phyloP scores from a whole-genome alignment of 2,113 vertebrate genomes.

The Otolemur garnettii region DNA sequence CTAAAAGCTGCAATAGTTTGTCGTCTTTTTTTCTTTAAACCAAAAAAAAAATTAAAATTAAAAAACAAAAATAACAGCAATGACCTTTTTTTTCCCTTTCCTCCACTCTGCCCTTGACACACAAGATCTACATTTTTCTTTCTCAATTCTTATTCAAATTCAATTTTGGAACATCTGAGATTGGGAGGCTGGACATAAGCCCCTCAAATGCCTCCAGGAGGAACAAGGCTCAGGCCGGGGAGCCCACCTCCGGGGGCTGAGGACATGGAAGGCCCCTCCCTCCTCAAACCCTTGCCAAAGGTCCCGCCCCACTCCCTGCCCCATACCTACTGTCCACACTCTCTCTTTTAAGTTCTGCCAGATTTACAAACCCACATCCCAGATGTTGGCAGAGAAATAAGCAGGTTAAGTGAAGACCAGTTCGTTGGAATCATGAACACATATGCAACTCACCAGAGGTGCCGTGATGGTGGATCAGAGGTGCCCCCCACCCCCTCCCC shows the following conservation, averaged over 20 bases:
- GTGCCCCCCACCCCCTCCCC: background rate
- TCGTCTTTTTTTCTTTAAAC: conserved; percentile 84
- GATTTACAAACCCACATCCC: conserved; percentile 53
- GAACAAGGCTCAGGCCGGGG: background rate
- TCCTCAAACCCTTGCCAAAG: background rate
- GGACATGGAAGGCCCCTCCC: background rate
- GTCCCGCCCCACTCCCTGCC: background rate
- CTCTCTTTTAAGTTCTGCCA: background rate
- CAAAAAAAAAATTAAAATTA: conserved; percentile 81
- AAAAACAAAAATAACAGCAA: conserved; percentile 86
- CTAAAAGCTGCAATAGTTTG: conserved; percentile 96
- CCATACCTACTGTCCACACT: background rate
- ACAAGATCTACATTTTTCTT: background rate
- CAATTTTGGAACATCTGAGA: conserved; percentile 29
- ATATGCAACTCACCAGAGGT: conserved; percentile 62
- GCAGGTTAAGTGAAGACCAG: conserved; percentile 82
- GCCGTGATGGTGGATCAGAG: background rate
- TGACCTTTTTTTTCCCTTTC: conserved; percentile 70
- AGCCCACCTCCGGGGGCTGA: conserved; percentile 13
- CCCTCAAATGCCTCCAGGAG: background rate
- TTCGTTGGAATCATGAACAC: conserved; percentile 75
- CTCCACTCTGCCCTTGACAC: conserved; percentile 48
- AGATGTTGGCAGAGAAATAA: conserved; percentile 78
- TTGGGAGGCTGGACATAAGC: background rate
- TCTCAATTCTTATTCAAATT: background rate